Percentiles rank a stretch among this genome's conserved stretches.
Conservation (phyloP, 1,140 invertebrate species). For the Leguminivora glycinivorella region DNA sequence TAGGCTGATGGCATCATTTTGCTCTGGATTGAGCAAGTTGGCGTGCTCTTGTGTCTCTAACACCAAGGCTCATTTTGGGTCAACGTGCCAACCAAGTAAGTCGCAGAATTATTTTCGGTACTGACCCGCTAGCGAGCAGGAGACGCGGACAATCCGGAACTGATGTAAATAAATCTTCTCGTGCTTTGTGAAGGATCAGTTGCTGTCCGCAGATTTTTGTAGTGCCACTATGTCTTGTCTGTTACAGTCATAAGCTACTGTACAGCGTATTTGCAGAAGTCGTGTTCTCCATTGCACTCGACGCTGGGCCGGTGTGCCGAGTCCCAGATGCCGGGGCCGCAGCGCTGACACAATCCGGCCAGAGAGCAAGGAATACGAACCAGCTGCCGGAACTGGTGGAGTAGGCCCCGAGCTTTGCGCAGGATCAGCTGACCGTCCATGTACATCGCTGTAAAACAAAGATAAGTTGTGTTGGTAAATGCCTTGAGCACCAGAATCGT, state of each 20-base stretch:
- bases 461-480: neutral
- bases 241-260: constrained; percentile 47
- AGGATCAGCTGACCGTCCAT: constrained; percentile 96
- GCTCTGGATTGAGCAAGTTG: too few species aligned
- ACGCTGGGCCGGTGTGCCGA: constrained; percentile 90
- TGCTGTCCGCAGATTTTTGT: too few species aligned
- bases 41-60: too few species aligned
- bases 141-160: too few species aligned
- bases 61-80: too few species aligned
- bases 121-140: too few species aligned
- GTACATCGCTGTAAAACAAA: constrained; percentile 87
- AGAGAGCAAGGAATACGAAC: constrained; percentile 93
- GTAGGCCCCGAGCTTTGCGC: constrained; percentile 93
- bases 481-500: neutral
- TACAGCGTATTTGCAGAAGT: constrained; percentile 62
- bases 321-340: constrained; percentile 96
- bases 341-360: constrained; percentile 90
- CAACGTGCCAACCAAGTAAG: too few species aligned
- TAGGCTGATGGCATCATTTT: too few species aligned
- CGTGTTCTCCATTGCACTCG: constrained; percentile 73
- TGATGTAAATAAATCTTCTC: too few species aligned
- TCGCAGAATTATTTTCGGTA: too few species aligned
- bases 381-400: constrained; percentile 93
- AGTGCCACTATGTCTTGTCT: too few species aligned
- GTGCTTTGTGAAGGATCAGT: too few species aligned